A percentile compares a stretch with the other conserved stretches of the same genome.
These are phyloP conservation scores for Trachelipus rathkii DNA, from an alignment of 1,140 invertebrate species.

Conservation along the genomic window DNA sequence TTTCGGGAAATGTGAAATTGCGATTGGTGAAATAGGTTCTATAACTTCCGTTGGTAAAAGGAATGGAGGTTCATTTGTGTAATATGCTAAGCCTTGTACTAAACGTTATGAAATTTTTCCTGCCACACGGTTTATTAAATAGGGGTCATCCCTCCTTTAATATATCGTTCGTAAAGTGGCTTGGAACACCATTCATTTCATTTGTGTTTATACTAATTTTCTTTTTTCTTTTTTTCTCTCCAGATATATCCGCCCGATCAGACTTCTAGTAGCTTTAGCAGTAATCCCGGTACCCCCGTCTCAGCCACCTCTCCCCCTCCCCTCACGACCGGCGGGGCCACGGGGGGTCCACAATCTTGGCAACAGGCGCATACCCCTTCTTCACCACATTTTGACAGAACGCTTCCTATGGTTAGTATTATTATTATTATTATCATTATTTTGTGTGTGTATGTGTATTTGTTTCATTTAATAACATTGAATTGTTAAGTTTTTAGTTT, in stretches of 20 bases:
- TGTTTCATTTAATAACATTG: not conserved
- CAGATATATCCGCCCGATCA: slow-evolving; percentile 84
- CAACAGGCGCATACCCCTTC: slow-evolving; percentile 50
- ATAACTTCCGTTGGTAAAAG: too few species aligned
- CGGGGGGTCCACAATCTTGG: slow-evolving; percentile 49
- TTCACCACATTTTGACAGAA: slow-evolving; percentile 51
- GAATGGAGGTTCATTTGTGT: too few species aligned
- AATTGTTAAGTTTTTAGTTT: not conserved
- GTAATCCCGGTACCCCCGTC: slow-evolving; percentile 66
- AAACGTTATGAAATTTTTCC: too few species aligned
- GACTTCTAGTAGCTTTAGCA: slow-evolving; percentile 86
- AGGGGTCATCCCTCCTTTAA: too few species aligned
- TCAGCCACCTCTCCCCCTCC: slow-evolving; percentile 73
- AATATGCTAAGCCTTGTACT: too few species aligned
- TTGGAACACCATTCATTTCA: too few species aligned
- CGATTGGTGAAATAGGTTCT: too few species aligned
- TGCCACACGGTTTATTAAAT: too few species aligned
- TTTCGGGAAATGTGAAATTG: too few species aligned
- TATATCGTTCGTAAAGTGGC: too few species aligned
- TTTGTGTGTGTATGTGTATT: not conserved
- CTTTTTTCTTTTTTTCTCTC: not conserved
- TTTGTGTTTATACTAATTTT: too few species aligned
- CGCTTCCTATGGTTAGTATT: slow-evolving; percentile 39
- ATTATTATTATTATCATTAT: not conserved
- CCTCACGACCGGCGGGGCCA: slow-evolving; percentile 54